These are phyloP conservation scores for Xiphydria camelus DNA, from an alignment of 2,888 invertebrate genomes.

Conservation along the genomic window DNA sequence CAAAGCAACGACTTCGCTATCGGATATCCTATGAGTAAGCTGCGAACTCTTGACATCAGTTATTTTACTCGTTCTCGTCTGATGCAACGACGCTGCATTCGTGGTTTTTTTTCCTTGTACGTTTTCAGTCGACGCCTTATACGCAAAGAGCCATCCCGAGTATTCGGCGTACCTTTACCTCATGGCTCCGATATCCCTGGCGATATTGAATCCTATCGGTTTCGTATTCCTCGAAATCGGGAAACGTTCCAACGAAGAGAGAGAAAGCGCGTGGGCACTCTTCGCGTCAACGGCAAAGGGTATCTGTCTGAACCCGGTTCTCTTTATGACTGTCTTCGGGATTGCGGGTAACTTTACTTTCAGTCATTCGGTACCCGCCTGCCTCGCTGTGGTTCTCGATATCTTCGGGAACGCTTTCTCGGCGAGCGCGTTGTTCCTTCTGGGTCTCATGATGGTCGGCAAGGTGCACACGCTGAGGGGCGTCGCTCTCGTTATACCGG, in stretches of 20 bases:
- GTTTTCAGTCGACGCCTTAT: slow-evolving; percentile 79
- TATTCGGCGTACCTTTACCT: slow-evolving; percentile 89
- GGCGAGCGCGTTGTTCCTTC: slow-evolving; percentile 85
- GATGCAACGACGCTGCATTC: slow-evolving; percentile 30
- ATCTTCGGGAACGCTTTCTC: slow-evolving; percentile 88
- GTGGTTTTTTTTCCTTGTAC: slow-evolving; percentile 16
- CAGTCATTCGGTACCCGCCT: slow-evolving; percentile 74
- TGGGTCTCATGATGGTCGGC: slow-evolving; percentile 92
- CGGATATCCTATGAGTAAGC: slow-evolving; percentile 90
- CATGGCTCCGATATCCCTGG: slow-evolving; percentile 91
- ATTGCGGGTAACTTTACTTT: slow-evolving; percentile 83
- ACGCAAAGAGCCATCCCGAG: slow-evolving; percentile 83
- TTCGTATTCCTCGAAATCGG: slow-evolving; percentile 87
- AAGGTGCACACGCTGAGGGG: slow-evolving; percentile 80
- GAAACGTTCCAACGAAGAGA: slow-evolving; percentile 58
- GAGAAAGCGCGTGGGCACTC: slow-evolving; percentile 34
- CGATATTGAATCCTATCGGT: slow-evolving; percentile 89
- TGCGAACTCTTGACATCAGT: too few species aligned
- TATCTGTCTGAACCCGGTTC: slow-evolving; percentile 83
- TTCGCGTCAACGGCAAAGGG: slow-evolving; percentile 62
- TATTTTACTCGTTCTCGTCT: too few species aligned
- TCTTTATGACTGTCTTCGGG: slow-evolving; percentile 91
- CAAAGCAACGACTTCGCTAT: slow-evolving; percentile 98
- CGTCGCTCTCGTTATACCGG: slow-evolving; percentile 78
- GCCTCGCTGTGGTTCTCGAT: slow-evolving; percentile 75